A percentile compares a stretch with the other conserved stretches of the same genome.
phyloP scores from a whole-genome alignment of 2,113 vertebrate genomes.

The Origma solitaria region DNA sequence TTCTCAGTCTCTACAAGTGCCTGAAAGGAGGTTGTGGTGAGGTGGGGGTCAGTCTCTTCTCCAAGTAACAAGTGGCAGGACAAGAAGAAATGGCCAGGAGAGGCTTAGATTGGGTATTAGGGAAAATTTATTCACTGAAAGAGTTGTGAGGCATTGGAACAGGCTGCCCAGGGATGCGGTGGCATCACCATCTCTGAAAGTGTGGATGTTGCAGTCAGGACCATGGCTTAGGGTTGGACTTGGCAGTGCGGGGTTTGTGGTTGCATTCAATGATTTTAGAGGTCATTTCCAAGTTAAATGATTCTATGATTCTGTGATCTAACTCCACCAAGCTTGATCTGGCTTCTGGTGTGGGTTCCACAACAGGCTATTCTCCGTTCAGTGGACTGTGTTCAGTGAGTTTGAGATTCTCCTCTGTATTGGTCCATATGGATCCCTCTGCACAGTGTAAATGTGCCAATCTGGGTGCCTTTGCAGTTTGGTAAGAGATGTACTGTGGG shows the following conservation, averaged over 20 bases:
- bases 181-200: neutral
- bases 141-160: neutral
- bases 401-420: neutral
- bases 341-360: neutral
- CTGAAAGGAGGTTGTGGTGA: neutral
- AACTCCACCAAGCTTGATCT: neutral
- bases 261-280: neutral
- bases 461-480: neutral
- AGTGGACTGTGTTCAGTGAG: rapidly evolving
- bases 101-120: neutral
- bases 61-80: neutral
- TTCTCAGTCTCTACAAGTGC: neutral
- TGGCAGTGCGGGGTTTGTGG: neutral
- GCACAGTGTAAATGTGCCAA: neutral
- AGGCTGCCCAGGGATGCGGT: neutral
- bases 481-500: neutral
- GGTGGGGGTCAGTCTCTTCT: neutral
- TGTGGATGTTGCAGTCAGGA: neutral
- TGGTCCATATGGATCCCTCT: neutral
- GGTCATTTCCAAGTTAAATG: neutral
- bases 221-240: neutral
- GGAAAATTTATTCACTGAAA: neutral
- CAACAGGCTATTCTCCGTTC: rapidly evolving
- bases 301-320: neutral
- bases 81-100: neutral